Percentiles rank a stretch among this genome's conserved stretches.
Evolutionary conservation across 2,113 vertebrate species (phyloP).

Genomic region (Athene noctua): DNA sequence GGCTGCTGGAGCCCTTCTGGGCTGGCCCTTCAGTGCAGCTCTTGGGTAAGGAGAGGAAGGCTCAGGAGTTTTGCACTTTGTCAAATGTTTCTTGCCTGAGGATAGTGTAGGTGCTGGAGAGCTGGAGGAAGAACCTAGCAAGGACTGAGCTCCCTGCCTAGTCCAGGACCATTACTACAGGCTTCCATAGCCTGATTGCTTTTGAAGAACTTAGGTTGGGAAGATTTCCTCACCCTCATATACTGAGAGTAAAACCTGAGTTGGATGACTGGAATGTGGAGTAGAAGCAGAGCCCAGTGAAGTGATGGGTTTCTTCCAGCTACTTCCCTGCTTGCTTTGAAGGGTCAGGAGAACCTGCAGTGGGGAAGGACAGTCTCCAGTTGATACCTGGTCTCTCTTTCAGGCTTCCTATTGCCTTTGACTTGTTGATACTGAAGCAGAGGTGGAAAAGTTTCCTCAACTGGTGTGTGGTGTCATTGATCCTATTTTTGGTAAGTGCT

Average conservation of each 20-base stretch:
- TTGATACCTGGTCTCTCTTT: slow-evolving; percentile 4
- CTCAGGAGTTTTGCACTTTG: neutral
- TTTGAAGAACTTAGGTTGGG: neutral
- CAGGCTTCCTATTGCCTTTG: slow-evolving; percentile 92
- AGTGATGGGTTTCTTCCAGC: neutral
- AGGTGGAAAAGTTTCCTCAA: slow-evolving; percentile 88
- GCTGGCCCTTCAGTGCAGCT: slow-evolving; percentile 93
- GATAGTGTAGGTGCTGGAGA: neutral
- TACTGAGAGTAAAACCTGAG: neutral
- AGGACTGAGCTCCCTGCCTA: neutral
- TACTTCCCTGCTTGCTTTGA: neutral
- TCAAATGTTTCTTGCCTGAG: neutral
- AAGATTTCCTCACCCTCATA: neutral
- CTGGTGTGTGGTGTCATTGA: slow-evolving; percentile 84
- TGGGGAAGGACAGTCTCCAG: neutral
- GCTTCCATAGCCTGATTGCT: neutral
- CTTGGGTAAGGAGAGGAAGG: slow-evolving; percentile 82
- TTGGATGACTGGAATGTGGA: neutral
- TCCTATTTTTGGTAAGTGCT: slow-evolving; percentile 88
- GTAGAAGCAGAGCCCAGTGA: neutral
- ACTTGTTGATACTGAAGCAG: slow-evolving; percentile 86
- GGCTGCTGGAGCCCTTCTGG: slow-evolving; percentile 88
- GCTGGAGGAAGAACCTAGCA: neutral
- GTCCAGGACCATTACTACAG: neutral
- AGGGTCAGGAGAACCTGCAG: neutral